A percentile compares a stretch with the other conserved stretches of the same genome.
These are phyloP conservation scores for Neogobius melanostomus DNA, from an alignment of 2,113 vertebrate genomes.

Conservation along the genomic window DNA sequence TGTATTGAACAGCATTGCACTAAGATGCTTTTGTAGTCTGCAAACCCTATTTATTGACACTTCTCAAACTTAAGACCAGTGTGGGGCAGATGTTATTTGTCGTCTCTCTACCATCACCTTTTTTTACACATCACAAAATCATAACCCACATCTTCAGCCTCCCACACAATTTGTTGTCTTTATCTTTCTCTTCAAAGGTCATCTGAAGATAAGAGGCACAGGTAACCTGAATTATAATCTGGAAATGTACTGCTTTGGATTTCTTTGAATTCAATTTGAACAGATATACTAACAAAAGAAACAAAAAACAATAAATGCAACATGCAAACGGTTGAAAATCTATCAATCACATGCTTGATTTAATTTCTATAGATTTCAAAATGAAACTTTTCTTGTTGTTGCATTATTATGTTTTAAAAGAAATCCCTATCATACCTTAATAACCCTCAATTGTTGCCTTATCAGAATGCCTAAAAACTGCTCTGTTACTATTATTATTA, in stretches of 20 bases:
- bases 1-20: conserved; percentile 30
- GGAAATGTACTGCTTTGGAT: conserved; percentile 9
- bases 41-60: conserved; percentile 65
- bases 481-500: neutral
- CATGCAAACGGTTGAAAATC: neutral
- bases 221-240: conserved; percentile 69
- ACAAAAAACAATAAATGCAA: neutral
- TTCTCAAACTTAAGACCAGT: conserved; percentile 58
- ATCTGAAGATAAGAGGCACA: conserved; percentile 69
- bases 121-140: conserved; percentile 75
- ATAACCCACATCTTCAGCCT: conserved; percentile 79
- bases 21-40: conserved; percentile 45
- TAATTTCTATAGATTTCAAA: too few species aligned
- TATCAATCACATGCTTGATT: too few species aligned
- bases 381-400: too few species aligned
- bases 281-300: too few species aligned
- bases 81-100: conserved; percentile 61
- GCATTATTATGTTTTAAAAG: too few species aligned
- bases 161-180: conserved; percentile 77
- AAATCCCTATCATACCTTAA: too few species aligned
- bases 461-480: too few species aligned
- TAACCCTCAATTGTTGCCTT: too few species aligned
- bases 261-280: too few species aligned
- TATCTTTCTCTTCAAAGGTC: conserved; percentile 81
- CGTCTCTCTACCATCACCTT: conserved; percentile 59